phyloP scores from a whole-genome alignment of 2,888 invertebrate genomes.

The Hirtodrosophila duncani region DNA sequence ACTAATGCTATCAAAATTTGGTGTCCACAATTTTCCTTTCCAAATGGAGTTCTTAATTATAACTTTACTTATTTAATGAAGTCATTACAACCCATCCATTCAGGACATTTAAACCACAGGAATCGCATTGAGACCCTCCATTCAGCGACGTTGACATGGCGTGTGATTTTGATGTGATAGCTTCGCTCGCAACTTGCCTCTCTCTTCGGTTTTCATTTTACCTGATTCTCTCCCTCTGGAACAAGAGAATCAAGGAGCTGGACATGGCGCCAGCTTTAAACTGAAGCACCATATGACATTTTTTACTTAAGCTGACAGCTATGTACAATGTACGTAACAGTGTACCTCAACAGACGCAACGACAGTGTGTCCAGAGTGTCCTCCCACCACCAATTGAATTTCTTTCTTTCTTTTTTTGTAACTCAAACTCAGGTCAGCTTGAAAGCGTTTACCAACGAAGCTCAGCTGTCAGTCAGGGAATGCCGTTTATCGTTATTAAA shows the following conservation, averaged over 20 bases:
- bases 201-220: too few relatives aligned
- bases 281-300: conserved; percentile 58
- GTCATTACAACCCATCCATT: too few relatives aligned
- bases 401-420: too few relatives aligned
- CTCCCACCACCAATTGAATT: neutral
- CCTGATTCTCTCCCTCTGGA: conserved; percentile 32
- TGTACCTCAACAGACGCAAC: too few relatives aligned
- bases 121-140: too few relatives aligned
- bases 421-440: conserved; percentile 36
- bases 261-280: conserved; percentile 24
- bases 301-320: conserved; percentile 74
- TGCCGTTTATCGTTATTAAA: conserved; percentile 69
- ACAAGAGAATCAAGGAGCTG: conserved; percentile 15
- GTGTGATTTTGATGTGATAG: conserved; percentile 59
- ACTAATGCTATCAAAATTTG: too few relatives aligned
- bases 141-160: conserved; percentile 38
- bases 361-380: neutral
- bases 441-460: conserved; percentile 47
- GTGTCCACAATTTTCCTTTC: too few relatives aligned
- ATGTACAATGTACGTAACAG: conserved; percentile 47
- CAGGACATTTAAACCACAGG: too few relatives aligned
- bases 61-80: too few relatives aligned
- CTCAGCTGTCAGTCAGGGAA: conserved; percentile 68
- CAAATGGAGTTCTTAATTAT: too few relatives aligned
- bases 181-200: conserved; percentile 18